phyloP scores from a whole-genome alignment of 2,113 vertebrate species.

The Leptodactylus fuscus region DNA sequence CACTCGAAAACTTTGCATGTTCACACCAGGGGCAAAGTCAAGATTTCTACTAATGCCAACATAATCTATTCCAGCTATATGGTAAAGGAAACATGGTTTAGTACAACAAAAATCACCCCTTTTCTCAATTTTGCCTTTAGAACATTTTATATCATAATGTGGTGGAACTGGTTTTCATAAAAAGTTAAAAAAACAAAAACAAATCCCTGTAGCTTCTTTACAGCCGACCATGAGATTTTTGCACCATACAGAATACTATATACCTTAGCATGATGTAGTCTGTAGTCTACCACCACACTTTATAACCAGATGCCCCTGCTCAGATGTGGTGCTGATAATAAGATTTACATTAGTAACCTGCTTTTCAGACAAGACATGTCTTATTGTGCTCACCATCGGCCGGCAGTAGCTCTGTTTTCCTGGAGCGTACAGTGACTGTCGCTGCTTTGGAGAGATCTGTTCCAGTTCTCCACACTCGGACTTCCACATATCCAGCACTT shows the following conservation, averaged over 20 bases:
- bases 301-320: too few relatives aligned
- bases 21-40: constrained; percentile 83
- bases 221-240: too few relatives aligned
- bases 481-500: constrained; percentile 80
- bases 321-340: too few relatives aligned
- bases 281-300: neutral
- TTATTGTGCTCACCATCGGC: constrained; percentile 77
- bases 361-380: too few relatives aligned
- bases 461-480: constrained; percentile 83
- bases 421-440: constrained; percentile 78
- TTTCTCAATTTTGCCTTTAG: too few relatives aligned
- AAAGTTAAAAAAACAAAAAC: too few relatives aligned
- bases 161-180: too few relatives aligned
- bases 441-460: constrained; percentile 83
- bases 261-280: too few relatives aligned
- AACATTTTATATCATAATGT: too few relatives aligned
- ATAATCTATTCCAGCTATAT: constrained; percentile 82
- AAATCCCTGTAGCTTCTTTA: too few relatives aligned
- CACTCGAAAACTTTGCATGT: constrained; percentile 80
- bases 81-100: constrained; percentile 49
- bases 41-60: constrained; percentile 82
- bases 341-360: too few relatives aligned
- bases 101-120: neutral
- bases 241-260: too few relatives aligned
- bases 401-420: constrained; percentile 78